Evolutionary conservation across 2,113 vertebrate genomes (phyloP).

Genomic region (Ptilonorhynchus violaceus): DNA sequence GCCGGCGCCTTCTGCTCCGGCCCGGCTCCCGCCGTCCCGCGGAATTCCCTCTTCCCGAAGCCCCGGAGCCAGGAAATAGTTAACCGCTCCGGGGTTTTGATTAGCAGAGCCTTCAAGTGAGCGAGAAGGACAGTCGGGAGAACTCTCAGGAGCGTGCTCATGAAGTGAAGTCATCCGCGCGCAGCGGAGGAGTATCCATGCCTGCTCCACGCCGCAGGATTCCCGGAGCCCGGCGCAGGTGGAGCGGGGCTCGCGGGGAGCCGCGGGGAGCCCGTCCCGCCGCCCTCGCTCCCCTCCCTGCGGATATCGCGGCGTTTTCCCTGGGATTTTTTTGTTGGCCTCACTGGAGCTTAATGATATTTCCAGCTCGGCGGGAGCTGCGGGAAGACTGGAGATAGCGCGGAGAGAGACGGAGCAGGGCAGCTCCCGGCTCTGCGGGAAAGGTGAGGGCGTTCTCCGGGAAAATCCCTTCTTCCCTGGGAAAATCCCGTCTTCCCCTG

Average conservation of each 20-base stretch:
- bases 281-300: background rate
- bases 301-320: slow-evolving; percentile 25
- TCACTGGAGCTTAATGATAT: slow-evolving; percentile 36
- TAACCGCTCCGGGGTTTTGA: slow-evolving; percentile 62
- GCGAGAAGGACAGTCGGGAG: slow-evolving; percentile 55
- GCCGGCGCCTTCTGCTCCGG: background rate
- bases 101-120: slow-evolving; percentile 71
- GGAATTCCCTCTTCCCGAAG: background rate
- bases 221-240: slow-evolving; percentile 46
- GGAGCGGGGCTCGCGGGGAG: background rate
- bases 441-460: slow-evolving; percentile 42
- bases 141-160: slow-evolving; percentile 67
- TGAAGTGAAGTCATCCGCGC: slow-evolving; percentile 71
- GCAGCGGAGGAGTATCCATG: slow-evolving; percentile 43
- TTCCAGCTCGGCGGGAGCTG: slow-evolving; percentile 40
- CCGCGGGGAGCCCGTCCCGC: background rate
- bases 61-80: slow-evolving; percentile 59
- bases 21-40: background rate
- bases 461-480: background rate
- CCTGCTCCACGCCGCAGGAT: slow-evolving; percentile 21
- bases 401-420: background rate
- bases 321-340: background rate
- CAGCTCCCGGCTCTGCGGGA: slow-evolving; percentile 9
- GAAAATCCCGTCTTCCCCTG: background rate
- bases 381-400: slow-evolving; percentile 14